Evolutionary conservation across 1,140 invertebrate species (phyloP), one percentile per base, ranked within the genome.

Genomic region (Melipona quadrifasciata): DNA sequence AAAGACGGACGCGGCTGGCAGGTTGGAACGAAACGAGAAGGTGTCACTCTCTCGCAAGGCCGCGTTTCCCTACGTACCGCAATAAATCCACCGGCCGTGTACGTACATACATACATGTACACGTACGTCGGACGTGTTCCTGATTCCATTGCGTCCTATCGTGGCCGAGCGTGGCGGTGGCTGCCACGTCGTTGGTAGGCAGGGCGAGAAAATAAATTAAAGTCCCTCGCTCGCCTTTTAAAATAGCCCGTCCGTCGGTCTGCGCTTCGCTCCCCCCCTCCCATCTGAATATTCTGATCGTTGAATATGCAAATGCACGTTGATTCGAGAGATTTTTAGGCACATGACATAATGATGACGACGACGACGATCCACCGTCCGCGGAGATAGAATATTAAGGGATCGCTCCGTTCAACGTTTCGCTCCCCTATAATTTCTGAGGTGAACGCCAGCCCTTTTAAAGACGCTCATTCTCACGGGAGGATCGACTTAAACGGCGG

Each of bases 351-450:
- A 90, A 90, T 90, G 88, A 90, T 87, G 31, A 47, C 39, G 88
- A 85, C 81, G 82, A 88, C 64, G 74, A 86, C 47, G 84, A 87
- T 75, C 61, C 61, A 34, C 53, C 65, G 27, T 65, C 65, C 70
- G 74, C 83, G 82, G 76, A 89, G 88, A 90, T 90, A 89, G 89
- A 90, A 90, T 90, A 90, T 90, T 89, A 90, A 90, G 76, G 80
- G 71, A 75, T 70, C 65, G 61, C 31, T 68, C 58, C 31, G 65
- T 67, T 67, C 65, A 27, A 31, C 10, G 47, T 34, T 31, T 17
- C 47, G 61, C 34, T 67, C 74, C 75, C 87, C 82, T 89, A 73
- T 90, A 90, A 90, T 90, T 87, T 90, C 47, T 31, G 17, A 10
- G 47, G 27, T 8, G 81, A 89, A 81, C 74, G 81, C 87, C 64